A percentile compares a stretch with the other conserved stretches of the same genome.
phyloP scores from a whole-genome alignment of 2,113 vertebrate genomes.

The Pseudorasbora parva region DNA sequence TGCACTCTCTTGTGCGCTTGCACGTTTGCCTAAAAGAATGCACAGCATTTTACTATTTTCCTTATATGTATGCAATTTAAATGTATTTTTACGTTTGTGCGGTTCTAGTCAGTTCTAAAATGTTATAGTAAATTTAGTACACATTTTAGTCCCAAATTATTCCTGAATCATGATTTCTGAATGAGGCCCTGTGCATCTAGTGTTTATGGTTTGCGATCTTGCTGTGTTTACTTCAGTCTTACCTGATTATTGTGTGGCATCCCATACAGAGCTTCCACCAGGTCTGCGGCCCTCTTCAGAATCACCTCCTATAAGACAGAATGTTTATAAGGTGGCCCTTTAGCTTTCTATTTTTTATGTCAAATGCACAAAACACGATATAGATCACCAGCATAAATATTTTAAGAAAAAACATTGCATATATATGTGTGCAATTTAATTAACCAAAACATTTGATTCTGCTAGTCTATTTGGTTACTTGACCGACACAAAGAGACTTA shows the following conservation, averaged over 20 bases:
- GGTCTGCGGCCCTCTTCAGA: constrained; percentile 88
- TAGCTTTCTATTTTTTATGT: not conserved
- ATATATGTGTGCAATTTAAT: too few species aligned
- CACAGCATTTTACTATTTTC: not conserved
- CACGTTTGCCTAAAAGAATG: not conserved
- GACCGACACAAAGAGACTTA: not conserved
- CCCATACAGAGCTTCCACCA: constrained; percentile 88
- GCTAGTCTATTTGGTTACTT: not conserved
- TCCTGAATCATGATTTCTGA: not conserved
- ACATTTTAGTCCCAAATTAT: not conserved
- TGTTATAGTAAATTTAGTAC: not conserved
- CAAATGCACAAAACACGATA: not conserved
- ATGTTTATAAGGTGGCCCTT: not conserved
- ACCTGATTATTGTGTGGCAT: constrained; percentile 94
- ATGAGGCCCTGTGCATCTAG: not conserved
- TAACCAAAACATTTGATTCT: not conserved
- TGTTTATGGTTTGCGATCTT: not conserved
- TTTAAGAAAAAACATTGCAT: too few species aligned
- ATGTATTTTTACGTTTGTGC: not conserved
- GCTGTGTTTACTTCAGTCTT: constrained; percentile 47
- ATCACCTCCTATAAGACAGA: constrained; percentile 83
- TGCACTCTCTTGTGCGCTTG: not conserved
- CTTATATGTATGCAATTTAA: not conserved
- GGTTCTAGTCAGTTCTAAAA: not conserved
- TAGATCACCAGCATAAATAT: too few species aligned